Evolutionary conservation across 2,888 invertebrate genomes (phyloP), one percentile per base, ranked within the genome.

Genomic region (Stenoptilia bipunctidactyla): DNA sequence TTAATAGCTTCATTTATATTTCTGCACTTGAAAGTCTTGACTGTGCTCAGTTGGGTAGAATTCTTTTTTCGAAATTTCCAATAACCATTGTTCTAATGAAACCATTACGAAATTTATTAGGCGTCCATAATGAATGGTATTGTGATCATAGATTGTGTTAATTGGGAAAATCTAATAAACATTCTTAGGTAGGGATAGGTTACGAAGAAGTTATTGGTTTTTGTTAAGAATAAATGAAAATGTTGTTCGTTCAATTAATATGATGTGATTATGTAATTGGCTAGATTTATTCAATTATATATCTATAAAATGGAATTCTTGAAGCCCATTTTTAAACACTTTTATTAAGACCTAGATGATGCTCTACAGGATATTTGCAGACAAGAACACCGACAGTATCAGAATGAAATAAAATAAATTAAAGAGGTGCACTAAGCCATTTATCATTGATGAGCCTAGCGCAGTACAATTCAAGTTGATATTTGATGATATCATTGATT

Each of bases 1-100:
- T 80, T 82, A 80, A 83, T 80, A 79, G 74, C 76, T 77, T 76
- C 79, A 80, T 83, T 83, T 80, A 77, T 79, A 76, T 77, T 80
- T 75, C 79, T 79, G 80, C 79, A 77, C 72, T 77, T 77, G 77
- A 82, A 66, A 66, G 72, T 61, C 70, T 61, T 71, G 80, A 80
- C 79, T 79, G 75, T 76, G 76, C 68, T 69, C 67, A 73, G 68
- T 67, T 62, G 66, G 66, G 60, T 53, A 58, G 66, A 58, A 66
- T 77, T 74, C 63, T 65, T 64, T 66, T 61, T 66, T 64, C 58
- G 56, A 59, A 69, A 57, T 69, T 73, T 69, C 62, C 67, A 75
- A 77, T 71, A 65, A 65, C 76, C 61, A 71, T 77, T 79, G 76
- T 79, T 72, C 61, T 49, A 56, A 55, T 58, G 57, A 58, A 59